These are phyloP conservation scores for Zhuqinia jingwanae DNA, from an alignment of 2,888 invertebrate genomes.

Conservation along the genomic window DNA sequence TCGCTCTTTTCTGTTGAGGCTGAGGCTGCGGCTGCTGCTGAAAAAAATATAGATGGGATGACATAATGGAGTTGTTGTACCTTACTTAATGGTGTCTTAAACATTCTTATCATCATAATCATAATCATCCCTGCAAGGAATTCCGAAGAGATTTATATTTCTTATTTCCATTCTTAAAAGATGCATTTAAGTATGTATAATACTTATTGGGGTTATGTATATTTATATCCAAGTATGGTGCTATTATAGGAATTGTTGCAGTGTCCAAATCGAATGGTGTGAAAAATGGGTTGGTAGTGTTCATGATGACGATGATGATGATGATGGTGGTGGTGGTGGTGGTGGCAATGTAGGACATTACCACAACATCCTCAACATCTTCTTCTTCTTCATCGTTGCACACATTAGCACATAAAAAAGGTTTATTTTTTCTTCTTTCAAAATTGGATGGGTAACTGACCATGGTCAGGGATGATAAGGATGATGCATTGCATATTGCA, in stretches of 20 bases:
- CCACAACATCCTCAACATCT: neutral
- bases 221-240: neutral
- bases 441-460: constrained; percentile 44
- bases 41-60: neutral
- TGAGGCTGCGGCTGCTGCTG: too few species aligned
- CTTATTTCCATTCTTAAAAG: neutral
- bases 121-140: neutral
- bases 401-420: constrained; percentile 33
- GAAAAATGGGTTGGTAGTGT: constrained; percentile 45
- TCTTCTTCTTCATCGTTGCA: neutral
- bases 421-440: too few species aligned
- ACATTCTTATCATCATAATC: too few species aligned
- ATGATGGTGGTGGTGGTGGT: neutral
- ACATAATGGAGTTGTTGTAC: constrained; percentile 1
- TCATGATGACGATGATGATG: neutral
- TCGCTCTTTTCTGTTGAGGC: too few species aligned
- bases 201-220: too few species aligned
- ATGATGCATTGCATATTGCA: neutral
- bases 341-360: neutral
- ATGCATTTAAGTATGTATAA: too few species aligned
- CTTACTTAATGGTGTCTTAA: neutral
- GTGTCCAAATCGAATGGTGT: constrained; percentile 8
- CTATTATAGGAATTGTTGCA: too few species aligned
- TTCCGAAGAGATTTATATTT: neutral
- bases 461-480: constrained; percentile 54